A percentile compares a stretch with the other conserved stretches of the same genome.
phyloP scores from a whole-genome alignment of 2,113 vertebrate genomes.

The Crotalus viridis region DNA sequence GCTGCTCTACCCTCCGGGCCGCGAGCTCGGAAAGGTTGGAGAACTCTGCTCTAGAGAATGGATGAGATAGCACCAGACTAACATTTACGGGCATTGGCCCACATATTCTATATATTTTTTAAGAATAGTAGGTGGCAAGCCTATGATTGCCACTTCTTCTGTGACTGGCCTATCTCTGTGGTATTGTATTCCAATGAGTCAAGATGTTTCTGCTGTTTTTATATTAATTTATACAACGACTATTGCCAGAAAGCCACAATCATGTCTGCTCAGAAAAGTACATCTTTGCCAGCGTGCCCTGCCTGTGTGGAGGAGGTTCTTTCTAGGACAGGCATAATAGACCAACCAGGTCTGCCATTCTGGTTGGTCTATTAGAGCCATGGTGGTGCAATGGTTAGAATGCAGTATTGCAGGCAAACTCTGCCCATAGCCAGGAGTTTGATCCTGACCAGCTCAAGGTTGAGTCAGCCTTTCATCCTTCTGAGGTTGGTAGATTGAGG shows the following conservation, averaged over 20 bases:
- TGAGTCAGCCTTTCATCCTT: neutral
- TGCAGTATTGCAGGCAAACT: neutral
- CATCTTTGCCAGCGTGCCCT: neutral
- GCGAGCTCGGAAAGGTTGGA: too few species aligned
- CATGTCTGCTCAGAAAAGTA: neutral
- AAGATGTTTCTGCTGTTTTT: neutral
- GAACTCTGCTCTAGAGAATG: neutral
- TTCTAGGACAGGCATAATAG: neutral
- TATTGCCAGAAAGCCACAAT: neutral
- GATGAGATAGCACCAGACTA: neutral
- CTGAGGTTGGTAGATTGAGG: neutral
- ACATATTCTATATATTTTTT: neutral
- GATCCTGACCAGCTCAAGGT: neutral
- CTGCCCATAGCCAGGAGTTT: neutral
- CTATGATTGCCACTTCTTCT: neutral
- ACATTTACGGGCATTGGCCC: neutral
- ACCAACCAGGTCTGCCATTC: neutral
- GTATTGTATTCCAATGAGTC: neutral
- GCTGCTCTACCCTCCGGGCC: too few species aligned
- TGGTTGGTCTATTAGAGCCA: neutral
- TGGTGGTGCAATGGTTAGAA: neutral
- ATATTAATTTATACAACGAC: neutral
- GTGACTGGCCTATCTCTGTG: neutral
- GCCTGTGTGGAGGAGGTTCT: neutral
- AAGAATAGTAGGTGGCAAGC: neutral